A percentile compares a stretch with the other conserved stretches of the same genome.
These are phyloP conservation scores for Popillia japonica DNA, from an alignment of 1,140 invertebrate species.

Conservation along the genomic window DNA sequence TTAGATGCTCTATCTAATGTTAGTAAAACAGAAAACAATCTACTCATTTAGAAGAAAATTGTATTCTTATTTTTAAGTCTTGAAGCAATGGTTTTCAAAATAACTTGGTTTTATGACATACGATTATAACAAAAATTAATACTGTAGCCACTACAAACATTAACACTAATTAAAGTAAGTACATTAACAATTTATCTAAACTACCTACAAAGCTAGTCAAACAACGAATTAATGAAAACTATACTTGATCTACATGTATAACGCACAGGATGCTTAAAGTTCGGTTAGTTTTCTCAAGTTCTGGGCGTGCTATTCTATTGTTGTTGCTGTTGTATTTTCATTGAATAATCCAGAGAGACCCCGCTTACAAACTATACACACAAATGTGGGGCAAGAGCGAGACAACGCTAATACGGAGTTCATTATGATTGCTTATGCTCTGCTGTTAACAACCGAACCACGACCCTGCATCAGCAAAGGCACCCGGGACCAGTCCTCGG, in stretches of 20 bases:
- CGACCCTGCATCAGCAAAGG: constrained; percentile 46
- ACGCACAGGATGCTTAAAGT: neutral
- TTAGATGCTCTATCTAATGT: no score
- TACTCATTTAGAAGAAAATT: no score
- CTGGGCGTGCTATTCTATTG: neutral
- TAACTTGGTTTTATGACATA: no score
- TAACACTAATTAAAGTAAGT: neutral
- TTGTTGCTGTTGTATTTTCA: neutral
- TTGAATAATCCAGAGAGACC: neutral
- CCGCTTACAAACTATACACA: no score
- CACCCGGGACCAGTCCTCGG: constrained; percentile 49
- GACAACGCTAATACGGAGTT: constrained; percentile 22
- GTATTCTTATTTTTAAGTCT: no score
- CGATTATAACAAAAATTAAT: no score
- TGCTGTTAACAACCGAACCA: constrained; percentile 41
- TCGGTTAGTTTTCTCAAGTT: neutral
- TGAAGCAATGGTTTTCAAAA: no score
- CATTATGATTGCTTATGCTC: constrained; percentile 37
- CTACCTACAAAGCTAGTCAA: neutral
- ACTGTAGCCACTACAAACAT: neutral
- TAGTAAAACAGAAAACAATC: no score
- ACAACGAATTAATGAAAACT: neutral
- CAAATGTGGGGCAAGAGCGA: neutral
- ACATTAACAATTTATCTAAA: neutral
- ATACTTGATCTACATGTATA: neutral